Conservation (phyloP, 2,113 vertebrate species). For the Ptychochromis oligacanthus region DNA sequence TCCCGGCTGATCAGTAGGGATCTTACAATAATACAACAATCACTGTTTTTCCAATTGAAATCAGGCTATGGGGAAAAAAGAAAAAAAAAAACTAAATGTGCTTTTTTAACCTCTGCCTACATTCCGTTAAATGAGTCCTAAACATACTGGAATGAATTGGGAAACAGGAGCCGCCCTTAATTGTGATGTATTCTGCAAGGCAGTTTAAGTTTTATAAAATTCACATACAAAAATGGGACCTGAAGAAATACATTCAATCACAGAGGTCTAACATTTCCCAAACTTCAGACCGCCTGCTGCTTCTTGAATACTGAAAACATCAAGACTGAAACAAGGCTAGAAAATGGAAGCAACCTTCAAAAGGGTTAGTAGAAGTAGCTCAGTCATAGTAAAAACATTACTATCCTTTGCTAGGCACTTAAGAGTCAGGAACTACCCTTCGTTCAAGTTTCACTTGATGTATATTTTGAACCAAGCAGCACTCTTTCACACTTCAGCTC, state of each 20-base stretch:
- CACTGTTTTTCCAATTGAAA: not conserved
- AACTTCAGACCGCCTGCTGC: constrained; percentile 13
- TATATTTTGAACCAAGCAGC: not conserved
- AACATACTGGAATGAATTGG: constrained; percentile 10
- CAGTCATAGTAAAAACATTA: constrained; percentile 40
- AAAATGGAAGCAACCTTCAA: constrained; percentile 43
- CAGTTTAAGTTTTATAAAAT: constrained; percentile 47
- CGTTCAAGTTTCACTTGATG: constrained; percentile 18
- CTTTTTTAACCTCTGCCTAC: not conserved
- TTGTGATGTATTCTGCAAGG: constrained; percentile 35
- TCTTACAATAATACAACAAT: not conserved
- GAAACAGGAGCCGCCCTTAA: not conserved
- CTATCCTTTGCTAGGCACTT: constrained; percentile 72
- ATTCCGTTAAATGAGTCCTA: not conserved
- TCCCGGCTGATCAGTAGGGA: not conserved
- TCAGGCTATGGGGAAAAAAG: not conserved
- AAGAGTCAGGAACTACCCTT: constrained; percentile 37
- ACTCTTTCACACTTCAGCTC: not conserved
- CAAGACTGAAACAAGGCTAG: constrained; percentile 18
- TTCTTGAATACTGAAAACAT: not conserved
- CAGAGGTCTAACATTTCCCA: constrained; percentile 11
- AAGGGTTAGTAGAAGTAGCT: constrained; percentile 43
- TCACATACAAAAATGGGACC: constrained; percentile 48
- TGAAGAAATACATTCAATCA: constrained; percentile 57
- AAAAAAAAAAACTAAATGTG: not conserved